Conservation (phyloP, 2,113 vertebrate species). For the Oriolus oriolus region DNA sequence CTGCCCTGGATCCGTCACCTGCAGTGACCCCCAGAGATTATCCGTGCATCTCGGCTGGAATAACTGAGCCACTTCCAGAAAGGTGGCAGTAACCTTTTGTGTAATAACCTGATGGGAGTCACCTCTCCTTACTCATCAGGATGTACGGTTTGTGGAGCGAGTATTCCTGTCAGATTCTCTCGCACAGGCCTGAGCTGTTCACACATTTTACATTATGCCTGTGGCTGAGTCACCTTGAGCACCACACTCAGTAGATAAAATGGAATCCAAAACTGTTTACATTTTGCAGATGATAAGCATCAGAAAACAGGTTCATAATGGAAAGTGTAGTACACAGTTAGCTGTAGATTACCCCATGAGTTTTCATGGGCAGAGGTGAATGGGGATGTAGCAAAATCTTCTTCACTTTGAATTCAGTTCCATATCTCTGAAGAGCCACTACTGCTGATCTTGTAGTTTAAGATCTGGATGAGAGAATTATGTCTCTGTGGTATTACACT, state of each 20-base stretch:
- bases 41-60: neutral
- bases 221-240: neutral
- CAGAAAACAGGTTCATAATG: neutral
- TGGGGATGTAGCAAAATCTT: neutral
- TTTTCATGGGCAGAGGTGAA: neutral
- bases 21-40: neutral
- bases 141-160: neutral
- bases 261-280: neutral
- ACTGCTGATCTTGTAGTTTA: neutral
- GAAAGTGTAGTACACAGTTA: neutral
- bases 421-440: neutral
- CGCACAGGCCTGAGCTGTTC: neutral
- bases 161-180: neutral
- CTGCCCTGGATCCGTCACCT: neutral
- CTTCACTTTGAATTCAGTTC: neutral
- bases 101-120: neutral
- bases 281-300: neutral
- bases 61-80: neutral
- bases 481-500: neutral
- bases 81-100: neutral
- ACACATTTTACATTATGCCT: fast-evolving
- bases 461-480: neutral
- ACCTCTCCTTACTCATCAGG: neutral
- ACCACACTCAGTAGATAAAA: neutral
- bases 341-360: neutral